Base-by-base conservation (phyloP, 2,113 vertebrate species). In the Melanocharis versteri region DNA sequence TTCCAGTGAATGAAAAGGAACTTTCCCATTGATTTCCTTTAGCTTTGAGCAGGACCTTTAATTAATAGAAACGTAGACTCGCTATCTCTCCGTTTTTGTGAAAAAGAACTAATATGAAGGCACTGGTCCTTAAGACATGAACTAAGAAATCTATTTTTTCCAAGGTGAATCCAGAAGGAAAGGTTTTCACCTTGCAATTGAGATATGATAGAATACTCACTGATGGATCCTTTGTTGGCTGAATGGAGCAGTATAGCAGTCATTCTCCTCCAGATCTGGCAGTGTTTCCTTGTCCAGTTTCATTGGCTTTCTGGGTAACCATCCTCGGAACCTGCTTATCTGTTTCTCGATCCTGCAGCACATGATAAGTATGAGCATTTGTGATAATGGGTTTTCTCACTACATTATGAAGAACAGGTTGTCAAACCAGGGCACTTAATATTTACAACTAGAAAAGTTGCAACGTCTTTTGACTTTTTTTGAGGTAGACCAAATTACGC, bases 201-300 rank as follows among this genome's bases (percentile, higher is more conserved):
- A 37, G 58, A 70, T 47, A 21, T 22, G 64, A 69, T 6, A 54
- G 65, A 93, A 93, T 92, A 98, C 99, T 99, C 96, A 99, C 99
- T 99, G 99, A 84, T 99, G 99, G 90, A 99, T 99, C 94, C 99
- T 98, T 87, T 99, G 99, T 85, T 99, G 99, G 93, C 99, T 99
- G 98, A 99, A 99, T 88, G 99, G 99, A 95, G 99, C 99, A 44
- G 99, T 99, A 89, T 99, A 99, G 98, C 99, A 99, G 97, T 99
- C 99, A 42, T 99, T 99, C 97, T 99, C 99, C 97, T 99, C 99
- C 98, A 99, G 98, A 97, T 99, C 99, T 33, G 99, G 99, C 78
- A 99, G 97, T 54, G 98, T 99, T 95, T 99, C 98, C 94, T 98
- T 99, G 97, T 99, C 98, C 96, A 99, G 97, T 96, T 99, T 99